Percentiles rank a stretch among this genome's conserved stretches.
Evolutionary conservation across 2,888 invertebrate genomes (phyloP).

Genomic region (Melinopterus prodromus): DNA sequence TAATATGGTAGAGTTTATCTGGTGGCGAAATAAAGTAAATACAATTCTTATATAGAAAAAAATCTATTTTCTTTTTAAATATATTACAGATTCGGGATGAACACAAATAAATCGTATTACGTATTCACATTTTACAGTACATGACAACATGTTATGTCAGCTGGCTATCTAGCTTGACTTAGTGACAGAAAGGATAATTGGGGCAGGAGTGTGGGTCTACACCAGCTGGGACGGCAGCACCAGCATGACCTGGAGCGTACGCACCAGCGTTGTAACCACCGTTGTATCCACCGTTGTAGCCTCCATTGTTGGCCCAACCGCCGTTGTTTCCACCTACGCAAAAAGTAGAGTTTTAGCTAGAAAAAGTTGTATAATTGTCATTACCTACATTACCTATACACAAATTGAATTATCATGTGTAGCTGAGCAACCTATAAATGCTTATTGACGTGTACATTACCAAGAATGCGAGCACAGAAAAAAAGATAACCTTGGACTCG

Average conservation of each 20-base stretch:
- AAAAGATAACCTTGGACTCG: not conserved
- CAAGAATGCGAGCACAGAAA: not conserved
- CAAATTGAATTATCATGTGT: not conserved
- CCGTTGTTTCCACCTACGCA: not conserved
- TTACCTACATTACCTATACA: not conserved
- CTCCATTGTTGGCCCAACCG: conserved; percentile 30
- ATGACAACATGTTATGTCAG: conserved; percentile 49
- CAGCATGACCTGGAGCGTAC: conserved; percentile 35
- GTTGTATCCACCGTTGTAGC: conserved; percentile 34
- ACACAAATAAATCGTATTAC: conserved; percentile 31
- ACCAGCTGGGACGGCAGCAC: conserved; percentile 57
- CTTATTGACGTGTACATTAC: not conserved
- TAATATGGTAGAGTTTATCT: not conserved
- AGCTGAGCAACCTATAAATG: not conserved
- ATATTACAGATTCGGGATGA: conserved; percentile 20
- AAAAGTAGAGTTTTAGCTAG: too few species aligned
- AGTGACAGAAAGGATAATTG: conserved; percentile 60
- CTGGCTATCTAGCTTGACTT: conserved; percentile 49
- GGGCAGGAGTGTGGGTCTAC: conserved; percentile 58
- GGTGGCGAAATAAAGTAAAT: not conserved
- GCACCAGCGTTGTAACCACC: conserved; percentile 32
- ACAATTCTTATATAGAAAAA: not conserved
- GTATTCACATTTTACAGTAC: conserved; percentile 34
- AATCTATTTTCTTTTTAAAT: not conserved
- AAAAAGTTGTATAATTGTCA: not conserved